A percentile compares a stretch with the other conserved stretches of the same genome.
These are phyloP conservation scores for Macaria liturata DNA, from an alignment of 2,888 invertebrate genomes.

Conservation along the genomic window DNA sequence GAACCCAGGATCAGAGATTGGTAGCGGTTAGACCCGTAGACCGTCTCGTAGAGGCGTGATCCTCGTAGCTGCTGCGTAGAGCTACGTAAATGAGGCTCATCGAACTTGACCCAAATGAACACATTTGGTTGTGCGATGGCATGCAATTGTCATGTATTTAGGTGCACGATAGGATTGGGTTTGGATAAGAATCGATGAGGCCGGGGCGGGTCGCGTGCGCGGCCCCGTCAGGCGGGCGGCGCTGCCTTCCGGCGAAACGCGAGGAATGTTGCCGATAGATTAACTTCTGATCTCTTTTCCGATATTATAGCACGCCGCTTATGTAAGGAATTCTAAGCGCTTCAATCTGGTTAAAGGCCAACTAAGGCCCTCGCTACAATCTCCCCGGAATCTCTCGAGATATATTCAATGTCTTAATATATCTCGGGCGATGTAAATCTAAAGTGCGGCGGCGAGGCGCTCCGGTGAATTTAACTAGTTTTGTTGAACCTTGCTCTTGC, in stretches of 20 bases:
- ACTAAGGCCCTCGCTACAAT: conserved; percentile 60
- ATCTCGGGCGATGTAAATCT: conserved; percentile 29
- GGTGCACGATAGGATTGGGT: conserved; percentile 61
- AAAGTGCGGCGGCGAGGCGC: conserved; percentile 15
- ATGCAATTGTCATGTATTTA: conserved; percentile 34
- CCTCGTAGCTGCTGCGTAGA: too few species aligned
- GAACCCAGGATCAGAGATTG: too few species aligned
- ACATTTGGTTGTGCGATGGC: background rate
- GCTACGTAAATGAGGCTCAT: too few species aligned
- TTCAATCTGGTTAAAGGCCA: conserved; percentile 77
- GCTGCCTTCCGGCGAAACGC: conserved; percentile 81
- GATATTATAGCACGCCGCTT: conserved; percentile 79
- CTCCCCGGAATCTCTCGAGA: conserved; percentile 41
- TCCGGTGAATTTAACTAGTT: conserved; percentile 24
- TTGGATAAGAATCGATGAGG: conserved; percentile 73
- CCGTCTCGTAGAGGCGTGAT: too few species aligned
- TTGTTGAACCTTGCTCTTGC: conserved; percentile 1
- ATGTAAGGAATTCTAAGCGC: conserved; percentile 79
- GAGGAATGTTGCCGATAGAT: conserved; percentile 82
- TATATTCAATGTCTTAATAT: conserved; percentile 33
- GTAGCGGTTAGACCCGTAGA: too few species aligned
- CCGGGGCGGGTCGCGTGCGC: conserved; percentile 68
- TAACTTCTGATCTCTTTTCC: conserved; percentile 83
- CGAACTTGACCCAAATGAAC: background rate
- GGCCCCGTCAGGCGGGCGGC: conserved; percentile 55